Evolutionary conservation across 1,140 invertebrate species (phyloP), one percentile per base, ranked within the genome.

Genomic region (Habropoda laboriosa): DNA sequence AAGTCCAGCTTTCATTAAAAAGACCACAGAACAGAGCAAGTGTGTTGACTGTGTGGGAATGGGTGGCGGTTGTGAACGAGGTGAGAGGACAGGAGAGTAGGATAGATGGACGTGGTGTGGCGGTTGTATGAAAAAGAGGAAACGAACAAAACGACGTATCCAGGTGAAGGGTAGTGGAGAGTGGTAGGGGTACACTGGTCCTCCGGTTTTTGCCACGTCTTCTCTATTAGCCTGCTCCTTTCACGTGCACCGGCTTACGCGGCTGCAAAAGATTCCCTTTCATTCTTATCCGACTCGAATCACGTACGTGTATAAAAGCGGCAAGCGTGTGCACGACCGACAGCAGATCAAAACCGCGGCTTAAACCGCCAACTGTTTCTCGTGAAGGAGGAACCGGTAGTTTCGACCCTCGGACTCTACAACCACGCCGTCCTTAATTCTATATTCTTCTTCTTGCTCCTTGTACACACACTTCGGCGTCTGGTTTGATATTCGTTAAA

Each of bases 241-340:
- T 86, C 85, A 86, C 85, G 67, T 67, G 67, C 60, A 40, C 40
- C 45, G 13, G 30, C 57, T 6, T 45, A n/a, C 30, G 47, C 77
- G 53, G 49, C 53, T 78, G 68, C 77, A 70, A 86, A 80, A 80
- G 78, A 68, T 64, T 87, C 80, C 86, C 86, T 87, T 87, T 87
- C 86, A 85, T 87, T 87, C 86, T 87, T 85, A 86, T 86, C 76
- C 83, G 27, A 60, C 67, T 82, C 58, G 55, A 80, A 85, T 86
- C 79, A 76, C 71, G 67, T 79, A 78, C 70, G 47, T 85, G 78
- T 86, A 86, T 87, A 87, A 84, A 87, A 87, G 86, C 82, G 51
- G 75, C 74, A 58, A 63, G 51, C 79, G 79, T 74, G 40, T 79
- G 77, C 74, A 35, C 71, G 42, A 32, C 57, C 55, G 68, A 63